Conservation (phyloP, 35 echinoderm and acorn worm genomes). For the Stichopus chloronotus region DNA sequence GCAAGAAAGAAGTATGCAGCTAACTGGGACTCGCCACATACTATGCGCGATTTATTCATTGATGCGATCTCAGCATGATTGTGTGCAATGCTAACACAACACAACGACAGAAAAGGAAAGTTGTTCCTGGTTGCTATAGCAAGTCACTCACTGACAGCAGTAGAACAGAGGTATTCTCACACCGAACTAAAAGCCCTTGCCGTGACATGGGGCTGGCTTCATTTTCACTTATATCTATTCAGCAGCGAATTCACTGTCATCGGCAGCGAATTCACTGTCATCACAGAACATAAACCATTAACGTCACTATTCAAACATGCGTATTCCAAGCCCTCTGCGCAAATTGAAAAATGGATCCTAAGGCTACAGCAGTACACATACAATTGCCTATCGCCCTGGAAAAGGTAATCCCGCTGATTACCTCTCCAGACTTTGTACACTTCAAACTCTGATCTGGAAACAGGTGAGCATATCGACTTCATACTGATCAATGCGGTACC, state of each 20-base stretch:
- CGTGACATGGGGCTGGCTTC: conserved; percentile 16
- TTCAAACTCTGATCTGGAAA: conserved; percentile 32
- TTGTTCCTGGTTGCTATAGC: conserved; percentile 50
- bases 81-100: conserved; percentile 60
- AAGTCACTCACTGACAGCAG: conserved; percentile 47
- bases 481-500: conserved; percentile 70
- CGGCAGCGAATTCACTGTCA: not conserved
- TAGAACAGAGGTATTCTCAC: conserved; percentile 74
- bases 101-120: not conserved
- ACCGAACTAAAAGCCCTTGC: conserved; percentile 75
- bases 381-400: conserved; percentile 70
- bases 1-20: conserved; percentile 69
- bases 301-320: not conserved
- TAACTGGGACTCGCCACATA: conserved; percentile 73
- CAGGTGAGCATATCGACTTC: conserved; percentile 77
- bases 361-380: conserved; percentile 79
- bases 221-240: not conserved
- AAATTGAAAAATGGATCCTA: conserved; percentile 76
- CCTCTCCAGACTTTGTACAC: conserved; percentile 59
- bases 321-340: conserved; percentile 30
- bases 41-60: conserved; percentile 69
- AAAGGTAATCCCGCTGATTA: conserved; percentile 77
- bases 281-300: not conserved
- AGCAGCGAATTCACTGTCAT: not conserved
- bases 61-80: conserved; percentile 67